Base-by-base conservation (phyloP, 2,888 invertebrate species). In the Dicyrtomina minuta region DNA sequence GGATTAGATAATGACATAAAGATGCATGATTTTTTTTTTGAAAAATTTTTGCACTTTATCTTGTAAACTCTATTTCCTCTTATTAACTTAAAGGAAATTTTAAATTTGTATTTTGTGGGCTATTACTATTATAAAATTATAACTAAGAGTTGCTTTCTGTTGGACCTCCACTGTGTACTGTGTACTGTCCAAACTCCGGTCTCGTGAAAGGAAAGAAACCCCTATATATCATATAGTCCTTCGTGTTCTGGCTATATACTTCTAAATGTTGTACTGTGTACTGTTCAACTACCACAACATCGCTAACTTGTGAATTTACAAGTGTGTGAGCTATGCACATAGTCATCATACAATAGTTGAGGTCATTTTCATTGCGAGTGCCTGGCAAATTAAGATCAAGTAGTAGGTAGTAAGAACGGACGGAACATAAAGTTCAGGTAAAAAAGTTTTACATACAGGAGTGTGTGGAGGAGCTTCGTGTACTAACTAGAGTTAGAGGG, bases 291-390 rank as follows among this genome's bases (percentile, higher is more conserved):
- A 12, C 4, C 46, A 3, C 20, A 4, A 46, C 46, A 46, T 46
- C 10, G 46, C n/a, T 46, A 20, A n/a, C 46, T 46, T 3, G 20
- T 17, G 10, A 46, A 3, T 17, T 12, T 46, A 17, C n/a, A n/a
- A n/a, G 43, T 43, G 43, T n/a, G 10, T n/a, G n/a, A 17, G n/a
- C 27, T 53, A 22, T 53, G 53, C 53, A 53, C 20, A 53, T 53
- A 53, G 4, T 6, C 56, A 56, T 10, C 12, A 6, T 6, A 17
- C 5, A 24, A 26, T 6, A 27, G 56, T 56, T 56, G 26, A 56
- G 56, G 56, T 56, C 56, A 56, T 26, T 56, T 56, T 26, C 26
- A 27, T 27, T 56, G 56, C 26, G 56, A 56, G 13, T 46, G n/a
- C 12, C 56, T 22, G 51, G 17, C 24, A 56, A 56, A 56, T 56